Conservation (phyloP, 2,888 invertebrate genomes). For the Drosophila limbata region DNA sequence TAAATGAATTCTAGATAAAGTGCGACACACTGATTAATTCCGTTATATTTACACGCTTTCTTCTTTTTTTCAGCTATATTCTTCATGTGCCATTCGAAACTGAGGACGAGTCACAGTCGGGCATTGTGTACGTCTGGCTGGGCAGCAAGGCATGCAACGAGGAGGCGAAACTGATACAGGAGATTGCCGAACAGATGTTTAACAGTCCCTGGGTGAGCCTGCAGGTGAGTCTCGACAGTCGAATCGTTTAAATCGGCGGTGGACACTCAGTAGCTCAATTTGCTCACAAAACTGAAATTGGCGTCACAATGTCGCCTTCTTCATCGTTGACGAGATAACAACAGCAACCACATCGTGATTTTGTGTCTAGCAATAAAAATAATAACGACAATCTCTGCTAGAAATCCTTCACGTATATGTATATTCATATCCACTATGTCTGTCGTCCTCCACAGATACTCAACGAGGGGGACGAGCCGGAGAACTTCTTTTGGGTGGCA, state of each 20-base stretch:
- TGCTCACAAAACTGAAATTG: too few relatives aligned
- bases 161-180: slow-evolving; percentile 94
- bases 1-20: neutral
- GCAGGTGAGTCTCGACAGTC: slow-evolving; percentile 88
- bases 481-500: slow-evolving; percentile 99
- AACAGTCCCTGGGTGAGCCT: slow-evolving; percentile 92
- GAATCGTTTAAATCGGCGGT: neutral
- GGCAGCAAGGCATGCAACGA: slow-evolving; percentile 94
- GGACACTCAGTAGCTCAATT: too few relatives aligned
- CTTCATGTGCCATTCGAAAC: slow-evolving; percentile 96
- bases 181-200: slow-evolving; percentile 97
- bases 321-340: too few relatives aligned
- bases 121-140: slow-evolving; percentile 98
- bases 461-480: slow-evolving; percentile 97
- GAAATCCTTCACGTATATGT: too few relatives aligned
- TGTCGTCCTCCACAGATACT: slow-evolving; percentile 87
- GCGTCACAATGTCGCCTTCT: neutral
- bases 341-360: too few relatives aligned
- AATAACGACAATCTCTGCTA: too few relatives aligned
- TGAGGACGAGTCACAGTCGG: slow-evolving; percentile 91
- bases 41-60: neutral
- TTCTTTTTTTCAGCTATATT: slow-evolving; percentile 89
- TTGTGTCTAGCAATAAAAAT: too few relatives aligned
- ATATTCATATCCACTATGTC: neutral
- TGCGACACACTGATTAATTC: neutral